Percentiles rank a stretch among this genome's conserved stretches.
Conservation (phyloP, 2,888 invertebrate genomes). For the Leptothorax acervorum region DNA sequence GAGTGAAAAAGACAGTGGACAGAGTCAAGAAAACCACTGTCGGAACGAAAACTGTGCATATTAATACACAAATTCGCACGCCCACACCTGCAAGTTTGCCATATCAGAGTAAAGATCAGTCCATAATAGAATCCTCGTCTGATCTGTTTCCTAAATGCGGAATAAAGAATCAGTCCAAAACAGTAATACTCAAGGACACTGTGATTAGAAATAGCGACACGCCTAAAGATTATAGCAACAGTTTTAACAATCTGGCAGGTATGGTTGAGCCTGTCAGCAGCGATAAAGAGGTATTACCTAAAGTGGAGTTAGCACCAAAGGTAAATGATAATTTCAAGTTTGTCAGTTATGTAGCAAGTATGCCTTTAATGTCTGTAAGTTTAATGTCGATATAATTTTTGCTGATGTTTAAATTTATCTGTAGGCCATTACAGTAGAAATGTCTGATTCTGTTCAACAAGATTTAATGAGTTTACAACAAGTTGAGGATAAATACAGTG, state of each 20-base stretch:
- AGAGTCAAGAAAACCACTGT: slow-evolving; percentile 77
- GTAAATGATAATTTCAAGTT: slow-evolving; percentile 42
- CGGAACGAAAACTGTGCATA: slow-evolving; percentile 62
- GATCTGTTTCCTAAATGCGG: slow-evolving; percentile 83
- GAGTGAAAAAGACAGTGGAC: slow-evolving; percentile 82
- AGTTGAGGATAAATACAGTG: slow-evolving; percentile 86
- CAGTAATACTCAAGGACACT: slow-evolving; percentile 84
- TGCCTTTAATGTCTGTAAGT: slow-evolving; percentile 18
- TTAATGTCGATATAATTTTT: slow-evolving; percentile 17
- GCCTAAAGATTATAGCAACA: slow-evolving; percentile 69
- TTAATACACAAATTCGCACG: slow-evolving; percentile 51
- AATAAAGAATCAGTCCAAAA: slow-evolving; percentile 82
- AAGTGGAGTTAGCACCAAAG: slow-evolving; percentile 63
- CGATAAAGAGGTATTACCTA: slow-evolving; percentile 53
- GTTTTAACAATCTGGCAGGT: slow-evolving; percentile 52
- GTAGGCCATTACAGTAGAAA: slow-evolving; percentile 65
- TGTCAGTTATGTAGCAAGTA: slow-evolving; percentile 4
- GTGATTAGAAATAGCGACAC: slow-evolving; percentile 81
- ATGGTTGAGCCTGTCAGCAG: slow-evolving; percentile 46
- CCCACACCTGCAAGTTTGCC: slow-evolving; percentile 38
- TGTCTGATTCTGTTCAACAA: slow-evolving; percentile 67
- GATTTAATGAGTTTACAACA: slow-evolving; percentile 83
- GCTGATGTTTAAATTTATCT: slow-evolving; percentile 41
- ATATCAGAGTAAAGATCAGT: slow-evolving; percentile 63
- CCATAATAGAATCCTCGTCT: slow-evolving; percentile 57